Conservation (phyloP, 2,797 vertebrate species). For the Hafferia zeledoni region DNA sequence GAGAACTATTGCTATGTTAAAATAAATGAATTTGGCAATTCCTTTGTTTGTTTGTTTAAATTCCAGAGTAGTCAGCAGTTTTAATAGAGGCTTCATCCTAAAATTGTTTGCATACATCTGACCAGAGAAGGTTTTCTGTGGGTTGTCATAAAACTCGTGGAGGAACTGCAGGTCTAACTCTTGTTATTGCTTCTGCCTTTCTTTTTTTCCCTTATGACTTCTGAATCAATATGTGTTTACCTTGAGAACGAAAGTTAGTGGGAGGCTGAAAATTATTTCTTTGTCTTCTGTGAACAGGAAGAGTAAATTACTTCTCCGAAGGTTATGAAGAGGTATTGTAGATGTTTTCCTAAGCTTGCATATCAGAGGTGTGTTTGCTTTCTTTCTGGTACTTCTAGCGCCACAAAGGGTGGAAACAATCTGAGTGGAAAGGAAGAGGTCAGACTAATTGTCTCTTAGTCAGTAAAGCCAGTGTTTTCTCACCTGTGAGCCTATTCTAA, state of each 20-base stretch:
- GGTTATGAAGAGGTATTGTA: not conserved
- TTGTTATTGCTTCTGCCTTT: not conserved
- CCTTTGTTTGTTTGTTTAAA: not conserved
- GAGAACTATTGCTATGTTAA: not conserved
- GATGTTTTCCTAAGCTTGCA: not conserved
- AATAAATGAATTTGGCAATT: not conserved
- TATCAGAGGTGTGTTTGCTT: not conserved
- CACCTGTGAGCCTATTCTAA: not conserved
- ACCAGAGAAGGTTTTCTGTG: not conserved
- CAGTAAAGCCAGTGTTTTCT: not conserved
- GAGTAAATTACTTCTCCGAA: not conserved
- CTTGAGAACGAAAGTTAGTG: not conserved
- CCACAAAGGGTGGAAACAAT: not conserved
- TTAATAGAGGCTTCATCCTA: not conserved
- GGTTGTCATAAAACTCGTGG: not conserved
- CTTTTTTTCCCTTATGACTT: not conserved
- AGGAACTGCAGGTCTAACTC: not conserved
- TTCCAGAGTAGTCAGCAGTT: not conserved
- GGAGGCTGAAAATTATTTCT: not conserved
- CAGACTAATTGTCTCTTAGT: not conserved
- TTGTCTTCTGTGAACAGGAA: not conserved
- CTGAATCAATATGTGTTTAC: not conserved
- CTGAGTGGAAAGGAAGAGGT: not conserved
- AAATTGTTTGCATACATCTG: not conserved
- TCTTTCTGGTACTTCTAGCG: not conserved